phyloP scores from a whole-genome alignment of 2,113 vertebrate species.

The Empidonax traillii region DNA sequence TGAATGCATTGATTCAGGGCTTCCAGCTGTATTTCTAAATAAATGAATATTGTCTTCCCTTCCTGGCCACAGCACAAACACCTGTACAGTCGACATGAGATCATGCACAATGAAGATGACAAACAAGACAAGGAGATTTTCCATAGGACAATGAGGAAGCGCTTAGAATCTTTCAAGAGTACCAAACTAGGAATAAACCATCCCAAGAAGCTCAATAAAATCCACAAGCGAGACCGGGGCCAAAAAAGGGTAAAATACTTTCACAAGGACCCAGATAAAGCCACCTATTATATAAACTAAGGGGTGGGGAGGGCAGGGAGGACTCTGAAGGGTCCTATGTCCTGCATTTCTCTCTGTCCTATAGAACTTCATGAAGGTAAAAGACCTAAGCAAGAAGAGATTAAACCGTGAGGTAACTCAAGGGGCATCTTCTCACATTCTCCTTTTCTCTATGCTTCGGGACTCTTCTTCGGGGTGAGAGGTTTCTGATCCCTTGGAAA shows the following conservation, averaged over 20 bases:
- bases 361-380: not conserved
- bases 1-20: not conserved
- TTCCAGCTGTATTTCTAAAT: constrained; percentile 7
- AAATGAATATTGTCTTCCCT: constrained; percentile 11
- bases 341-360: not conserved
- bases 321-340: not conserved
- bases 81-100: constrained; percentile 89
- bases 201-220: constrained; percentile 83
- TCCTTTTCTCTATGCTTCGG: not conserved
- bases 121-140: constrained; percentile 94
- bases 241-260: constrained; percentile 79
- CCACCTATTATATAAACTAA: not conserved
- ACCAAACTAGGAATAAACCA: constrained; percentile 87
- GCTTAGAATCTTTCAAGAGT: constrained; percentile 94
- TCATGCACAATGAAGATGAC: constrained; percentile 83
- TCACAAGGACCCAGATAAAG: not conserved
- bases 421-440: not conserved
- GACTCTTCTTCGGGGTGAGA: not conserved
- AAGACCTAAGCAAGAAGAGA: not conserved
- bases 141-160: constrained; percentile 94
- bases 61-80: constrained; percentile 81
- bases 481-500: not conserved
- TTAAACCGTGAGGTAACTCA: not conserved
- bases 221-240: constrained; percentile 82
- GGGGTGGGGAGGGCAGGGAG: not conserved